These are phyloP conservation scores for Urophycis tenuis DNA, from an alignment of 2,797 vertebrate species.

Conservation along the genomic window DNA sequence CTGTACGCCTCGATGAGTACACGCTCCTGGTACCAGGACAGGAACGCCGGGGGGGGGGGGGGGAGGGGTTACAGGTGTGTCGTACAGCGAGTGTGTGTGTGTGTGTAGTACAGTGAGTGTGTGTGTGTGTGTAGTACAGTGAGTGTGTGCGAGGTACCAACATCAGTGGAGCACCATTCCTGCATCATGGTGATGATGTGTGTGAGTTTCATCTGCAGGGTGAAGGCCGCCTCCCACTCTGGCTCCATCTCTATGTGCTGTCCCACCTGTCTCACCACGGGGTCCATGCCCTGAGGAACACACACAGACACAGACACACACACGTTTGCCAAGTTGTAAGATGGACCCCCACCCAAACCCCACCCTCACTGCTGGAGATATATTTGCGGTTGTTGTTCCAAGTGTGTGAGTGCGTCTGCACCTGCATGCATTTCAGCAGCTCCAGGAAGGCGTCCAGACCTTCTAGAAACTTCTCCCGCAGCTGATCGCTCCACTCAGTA, in stretches of 20 bases:
- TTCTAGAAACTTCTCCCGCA: slow-evolving; percentile 87
- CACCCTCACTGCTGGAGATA: too few species aligned
- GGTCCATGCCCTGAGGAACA: slow-evolving; percentile 86
- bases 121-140: neutral
- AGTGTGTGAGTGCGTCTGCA: slow-evolving; percentile 40
- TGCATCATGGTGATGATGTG: slow-evolving; percentile 97
- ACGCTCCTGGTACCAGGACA: slow-evolving; percentile 78
- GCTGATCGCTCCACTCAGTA: slow-evolving; percentile 80
- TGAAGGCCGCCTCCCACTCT: slow-evolving; percentile 97
- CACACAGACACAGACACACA: slow-evolving; percentile 5
- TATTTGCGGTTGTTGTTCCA: too few species aligned
- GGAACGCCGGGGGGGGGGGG: too few species aligned
- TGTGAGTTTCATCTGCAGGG: slow-evolving; percentile 93
- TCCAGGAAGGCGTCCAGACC: slow-evolving; percentile 90
- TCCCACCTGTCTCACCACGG: slow-evolving; percentile 91
- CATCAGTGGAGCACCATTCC: slow-evolving; percentile 91
- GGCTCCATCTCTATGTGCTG: slow-evolving; percentile 99
- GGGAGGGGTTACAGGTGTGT: too few species aligned
- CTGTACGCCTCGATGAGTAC: slow-evolving; percentile 91
- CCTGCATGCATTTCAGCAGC: slow-evolving; percentile 96
- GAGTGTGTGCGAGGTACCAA: slow-evolving; percentile 56
- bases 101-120: neutral
- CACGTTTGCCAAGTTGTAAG: neutral
- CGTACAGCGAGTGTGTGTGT: neutral
- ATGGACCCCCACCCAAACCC: too few species aligned